Percentiles rank a stretch among this genome's conserved stretches.
Conservation (phyloP, 2,113 vertebrate genomes). For the Engystomops pustulosus region DNA sequence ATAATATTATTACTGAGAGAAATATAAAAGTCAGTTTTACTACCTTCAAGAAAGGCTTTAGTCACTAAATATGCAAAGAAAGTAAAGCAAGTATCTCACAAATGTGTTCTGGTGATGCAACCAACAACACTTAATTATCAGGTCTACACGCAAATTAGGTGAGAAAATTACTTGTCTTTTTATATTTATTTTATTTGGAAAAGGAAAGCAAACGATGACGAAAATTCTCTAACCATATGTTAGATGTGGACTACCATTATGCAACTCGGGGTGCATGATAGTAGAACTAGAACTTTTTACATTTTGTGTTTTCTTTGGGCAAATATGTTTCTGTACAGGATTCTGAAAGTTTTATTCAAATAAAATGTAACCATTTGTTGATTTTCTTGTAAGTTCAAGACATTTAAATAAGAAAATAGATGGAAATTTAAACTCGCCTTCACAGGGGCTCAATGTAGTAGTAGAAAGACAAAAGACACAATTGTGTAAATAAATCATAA, state of each 20-base stretch:
- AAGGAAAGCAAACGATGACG: conserved; percentile 69
- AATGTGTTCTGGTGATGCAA: conserved; percentile 75
- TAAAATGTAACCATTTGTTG: too few species aligned
- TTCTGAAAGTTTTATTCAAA: too few species aligned
- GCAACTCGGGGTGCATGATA: background rate
- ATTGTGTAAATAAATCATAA: too few species aligned
- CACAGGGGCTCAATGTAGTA: too few species aligned
- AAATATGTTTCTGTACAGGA: too few species aligned
- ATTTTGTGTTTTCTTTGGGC: background rate
- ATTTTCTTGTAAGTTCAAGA: too few species aligned
- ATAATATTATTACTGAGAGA: conserved; percentile 32
- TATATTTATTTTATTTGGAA: conserved; percentile 82
- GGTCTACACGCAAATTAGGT: conserved; percentile 83
- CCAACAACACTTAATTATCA: conserved; percentile 84
- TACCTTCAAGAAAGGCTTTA: conserved; percentile 67
- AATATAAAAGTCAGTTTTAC: conserved; percentile 39
- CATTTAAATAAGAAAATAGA: too few species aligned
- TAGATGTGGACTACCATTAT: conserved; percentile 59
- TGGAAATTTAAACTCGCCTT: too few species aligned
- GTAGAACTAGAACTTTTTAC: background rate
- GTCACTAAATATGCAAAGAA: conserved; percentile 79
- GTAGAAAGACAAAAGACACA: too few species aligned
- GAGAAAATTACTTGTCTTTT: conserved; percentile 84
- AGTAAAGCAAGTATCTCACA: conserved; percentile 73
- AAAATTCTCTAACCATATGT: conserved; percentile 64